Evolutionary conservation across 2,888 invertebrate species (phyloP), one percentile per base, ranked within the genome.

Genomic region (Andrena camellia): DNA sequence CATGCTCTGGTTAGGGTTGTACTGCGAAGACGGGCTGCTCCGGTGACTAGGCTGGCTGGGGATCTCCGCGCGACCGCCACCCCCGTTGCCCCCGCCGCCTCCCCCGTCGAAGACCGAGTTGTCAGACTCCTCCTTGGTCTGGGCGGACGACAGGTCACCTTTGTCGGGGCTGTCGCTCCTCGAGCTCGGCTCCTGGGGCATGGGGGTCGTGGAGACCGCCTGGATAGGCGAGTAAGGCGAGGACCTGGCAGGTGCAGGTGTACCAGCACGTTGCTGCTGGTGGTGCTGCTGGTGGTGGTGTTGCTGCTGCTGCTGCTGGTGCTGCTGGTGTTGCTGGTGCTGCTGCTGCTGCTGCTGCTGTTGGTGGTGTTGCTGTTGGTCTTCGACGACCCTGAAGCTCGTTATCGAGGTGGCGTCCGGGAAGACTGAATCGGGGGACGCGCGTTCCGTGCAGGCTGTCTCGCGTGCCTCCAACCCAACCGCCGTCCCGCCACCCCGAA

Each of bases 91-190:
- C 6, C 88, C 88, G 59, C 92, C 90, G 80, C 94, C 94, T 84
- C 94, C 94, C 7, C 94, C 95, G 88, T 95, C 95, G 90, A 95
- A 96, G 29, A 95, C 95, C 75, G 95, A 95, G 87, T 95, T 95
- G 84, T 95, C 95, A 73, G 95, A 93, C 67, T 95, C 95, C 84
- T 94, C 93, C 83, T 94, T 94, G 73, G 92, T 92, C 67, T 93
- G 93, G 23, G 91, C 90, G 20, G 93, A 92, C 23, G 93, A 92
- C 67, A 93, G 86, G 78, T 92, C 91, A 20, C 89, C 87, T 62
- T 93, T 89, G 66, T 93, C 93, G 8, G 93, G 93, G 42, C 90
- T 93, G 52, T 91, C 91, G 79, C 91, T 89, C 78, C 91, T 90
- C 73, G 91, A 90, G 60, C 84, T 85, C 60, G 91, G 81, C 72